Evolutionary conservation across 2,888 invertebrate species (phyloP).

Genomic region (Ophonus ardosiacus): DNA sequence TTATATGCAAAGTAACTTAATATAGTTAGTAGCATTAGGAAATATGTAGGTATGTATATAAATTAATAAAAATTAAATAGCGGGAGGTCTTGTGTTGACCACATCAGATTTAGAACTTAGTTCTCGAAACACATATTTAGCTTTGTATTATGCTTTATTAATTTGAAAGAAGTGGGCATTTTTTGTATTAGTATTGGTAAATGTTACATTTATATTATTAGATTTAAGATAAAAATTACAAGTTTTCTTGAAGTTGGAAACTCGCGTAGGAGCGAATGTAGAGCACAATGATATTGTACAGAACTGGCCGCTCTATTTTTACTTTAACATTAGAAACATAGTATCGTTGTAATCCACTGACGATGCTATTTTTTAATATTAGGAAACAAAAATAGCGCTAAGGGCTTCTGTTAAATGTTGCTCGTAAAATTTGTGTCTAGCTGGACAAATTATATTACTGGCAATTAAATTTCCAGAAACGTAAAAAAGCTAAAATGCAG

Average conservation of each 20-base stretch:
- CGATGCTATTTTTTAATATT: conserved; percentile 57
- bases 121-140: too few species aligned
- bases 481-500: too few species aligned
- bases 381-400: conserved; percentile 54
- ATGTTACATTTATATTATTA: background rate
- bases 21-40: too few species aligned
- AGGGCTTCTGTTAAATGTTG: conserved; percentile 20
- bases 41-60: too few species aligned
- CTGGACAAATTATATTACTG: background rate
- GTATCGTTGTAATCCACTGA: conserved; percentile 33
- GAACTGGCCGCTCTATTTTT: conserved; percentile 60
- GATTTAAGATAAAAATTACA: background rate
- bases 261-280: conserved; percentile 50
- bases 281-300: conserved; percentile 63
- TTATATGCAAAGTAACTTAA: too few species aligned
- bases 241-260: conserved; percentile 48
- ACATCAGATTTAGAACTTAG: too few species aligned
- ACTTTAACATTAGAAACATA: conserved; percentile 58
- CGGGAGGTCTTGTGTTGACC: too few species aligned
- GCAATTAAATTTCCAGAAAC: too few species aligned
- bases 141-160: too few species aligned
- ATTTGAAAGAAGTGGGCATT: too few species aligned
- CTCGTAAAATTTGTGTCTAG: conserved; percentile 2
- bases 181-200: background rate
- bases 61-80: too few species aligned